Conservation (phyloP, 2,888 invertebrate species). For the Drosophila histrio region DNA sequence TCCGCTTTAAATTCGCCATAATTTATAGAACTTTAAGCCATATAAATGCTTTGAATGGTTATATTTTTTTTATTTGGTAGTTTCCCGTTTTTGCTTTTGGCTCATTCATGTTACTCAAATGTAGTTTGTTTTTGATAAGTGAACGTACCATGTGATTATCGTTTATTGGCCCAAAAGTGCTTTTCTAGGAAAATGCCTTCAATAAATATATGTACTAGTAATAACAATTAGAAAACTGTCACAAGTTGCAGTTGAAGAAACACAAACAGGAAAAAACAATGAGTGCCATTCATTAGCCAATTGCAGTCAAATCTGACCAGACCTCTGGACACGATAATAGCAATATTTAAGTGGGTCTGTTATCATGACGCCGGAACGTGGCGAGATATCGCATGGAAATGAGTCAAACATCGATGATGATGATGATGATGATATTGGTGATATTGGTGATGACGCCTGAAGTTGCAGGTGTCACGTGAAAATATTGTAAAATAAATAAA, state of each 20-base stretch:
- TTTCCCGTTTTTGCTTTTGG: constrained; percentile 12
- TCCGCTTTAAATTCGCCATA: background rate
- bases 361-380: constrained; percentile 33
- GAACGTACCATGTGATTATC: constrained; percentile 41
- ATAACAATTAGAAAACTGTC: constrained; percentile 54
- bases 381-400: constrained; percentile 59
- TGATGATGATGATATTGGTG: constrained; percentile 1
- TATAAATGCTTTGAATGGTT: background rate
- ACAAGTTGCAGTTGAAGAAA: constrained; percentile 27
- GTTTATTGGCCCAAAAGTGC: constrained; percentile 33
- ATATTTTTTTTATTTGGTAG: background rate
- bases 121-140: constrained; percentile 23
- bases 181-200: constrained; percentile 36
- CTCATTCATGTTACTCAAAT: constrained; percentile 21
- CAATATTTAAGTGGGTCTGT: constrained; percentile 31
- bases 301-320: constrained; percentile 49
- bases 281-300: constrained; percentile 66
- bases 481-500: background rate
- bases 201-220: constrained; percentile 43
- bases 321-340: constrained; percentile 26
- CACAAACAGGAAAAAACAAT: constrained; percentile 48
- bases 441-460: constrained; percentile 1
- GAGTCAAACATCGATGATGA: constrained; percentile 43
- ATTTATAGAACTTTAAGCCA: background rate
- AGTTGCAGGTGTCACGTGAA: constrained; percentile 38